A percentile compares a stretch with the other conserved stretches of the same genome.
These are phyloP conservation scores for Prenolepis imparis DNA, from an alignment of 2,888 invertebrate genomes.

Conservation along the genomic window DNA sequence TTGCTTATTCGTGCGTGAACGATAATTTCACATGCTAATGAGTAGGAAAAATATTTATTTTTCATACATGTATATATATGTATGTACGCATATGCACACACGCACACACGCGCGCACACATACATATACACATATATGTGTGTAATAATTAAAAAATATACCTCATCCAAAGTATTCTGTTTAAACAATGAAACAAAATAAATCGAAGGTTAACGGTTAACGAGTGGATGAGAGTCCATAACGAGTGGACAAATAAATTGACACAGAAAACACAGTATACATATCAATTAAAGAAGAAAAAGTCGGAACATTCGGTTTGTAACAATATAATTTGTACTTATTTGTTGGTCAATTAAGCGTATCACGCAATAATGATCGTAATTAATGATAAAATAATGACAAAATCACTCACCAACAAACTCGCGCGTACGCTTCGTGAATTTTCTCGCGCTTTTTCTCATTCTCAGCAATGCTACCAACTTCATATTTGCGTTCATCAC, in stretches of 20 bases:
- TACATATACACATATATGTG: no score
- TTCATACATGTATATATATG: not conserved
- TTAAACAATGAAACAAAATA: not conserved
- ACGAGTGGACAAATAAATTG: no score
- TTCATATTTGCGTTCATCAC: not conserved
- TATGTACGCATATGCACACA: no score
- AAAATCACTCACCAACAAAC: constrained; percentile 75
- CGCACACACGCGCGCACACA: no score
- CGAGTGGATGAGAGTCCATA: no score
- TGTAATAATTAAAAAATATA: not conserved
- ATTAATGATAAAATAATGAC: constrained; percentile 28
- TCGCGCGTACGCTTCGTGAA: constrained; percentile 77
- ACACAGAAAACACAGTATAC: not conserved
- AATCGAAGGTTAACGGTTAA: not conserved
- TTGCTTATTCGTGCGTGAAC: not conserved
- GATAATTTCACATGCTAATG: constrained; percentile 27
- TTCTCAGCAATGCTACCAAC: not conserved
- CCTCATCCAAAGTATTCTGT: not conserved
- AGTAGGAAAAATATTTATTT: not conserved
- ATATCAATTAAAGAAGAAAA: not conserved
- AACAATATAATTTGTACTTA: not conserved
- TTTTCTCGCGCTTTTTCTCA: constrained; percentile 14
- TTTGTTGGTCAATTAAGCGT: not conserved
- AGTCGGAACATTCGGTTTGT: not conserved
- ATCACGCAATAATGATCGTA: not conserved